phyloP scores from a whole-genome alignment of 2,113 vertebrate genomes.

The Sapayoa aenigma region DNA sequence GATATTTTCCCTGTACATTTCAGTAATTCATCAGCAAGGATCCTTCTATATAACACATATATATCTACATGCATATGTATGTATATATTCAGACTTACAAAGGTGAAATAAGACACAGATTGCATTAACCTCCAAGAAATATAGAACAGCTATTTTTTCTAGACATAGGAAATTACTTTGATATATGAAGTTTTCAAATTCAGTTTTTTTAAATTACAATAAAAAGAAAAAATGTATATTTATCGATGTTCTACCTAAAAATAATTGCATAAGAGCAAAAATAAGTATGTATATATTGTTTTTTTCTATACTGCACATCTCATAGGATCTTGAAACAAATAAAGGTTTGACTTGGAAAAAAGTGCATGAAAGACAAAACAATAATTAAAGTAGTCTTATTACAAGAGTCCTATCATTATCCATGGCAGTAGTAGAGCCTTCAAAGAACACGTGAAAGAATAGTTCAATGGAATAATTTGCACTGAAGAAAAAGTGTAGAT shows the following conservation, averaged over 20 bases:
- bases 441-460: not conserved
- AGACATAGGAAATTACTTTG: not conserved
- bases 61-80: not conserved
- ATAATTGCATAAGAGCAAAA: not conserved
- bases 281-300: not conserved
- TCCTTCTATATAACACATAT: not conserved
- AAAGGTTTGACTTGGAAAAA: not conserved
- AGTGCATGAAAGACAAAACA: not conserved
- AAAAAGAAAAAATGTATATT: not conserved
- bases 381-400: not conserved
- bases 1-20: not conserved
- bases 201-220: not conserved
- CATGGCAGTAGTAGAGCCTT: not conserved
- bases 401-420: not conserved
- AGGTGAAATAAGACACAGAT: not conserved
- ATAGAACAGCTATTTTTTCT: not conserved
- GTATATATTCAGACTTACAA: not conserved
- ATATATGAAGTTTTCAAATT: not conserved
- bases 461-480: not conserved
- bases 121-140: not conserved
- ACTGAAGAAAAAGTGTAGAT: not conserved
- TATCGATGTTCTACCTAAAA: not conserved
- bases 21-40: not conserved
- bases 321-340: not conserved
- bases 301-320: accelerated